These are phyloP conservation scores for Pygocentrus nattereri DNA, from an alignment of 2,797 vertebrate species.

Conservation along the genomic window DNA sequence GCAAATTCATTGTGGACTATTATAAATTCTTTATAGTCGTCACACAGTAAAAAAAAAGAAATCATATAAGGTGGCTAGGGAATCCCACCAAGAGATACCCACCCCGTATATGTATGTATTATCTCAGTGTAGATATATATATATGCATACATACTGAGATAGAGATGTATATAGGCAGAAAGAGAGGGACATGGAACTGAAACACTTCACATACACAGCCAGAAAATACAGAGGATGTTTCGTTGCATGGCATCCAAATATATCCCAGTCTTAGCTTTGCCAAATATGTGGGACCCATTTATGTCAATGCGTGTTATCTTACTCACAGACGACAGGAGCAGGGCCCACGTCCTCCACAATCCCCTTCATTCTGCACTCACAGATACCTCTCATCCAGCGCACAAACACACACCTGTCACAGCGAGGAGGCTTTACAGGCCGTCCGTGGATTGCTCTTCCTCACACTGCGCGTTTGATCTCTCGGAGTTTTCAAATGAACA, in stretches of 20 bases:
- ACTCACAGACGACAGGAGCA: constrained; percentile 70
- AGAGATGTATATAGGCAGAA: background rate
- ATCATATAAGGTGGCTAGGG: no score
- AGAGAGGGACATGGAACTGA: background rate
- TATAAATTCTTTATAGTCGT: no score
- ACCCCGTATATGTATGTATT: no score
- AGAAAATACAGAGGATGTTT: constrained; percentile 63
- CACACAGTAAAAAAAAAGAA: no score
- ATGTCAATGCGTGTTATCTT: constrained; percentile 80
- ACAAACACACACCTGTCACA: constrained; percentile 43
- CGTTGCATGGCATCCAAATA: constrained; percentile 76
- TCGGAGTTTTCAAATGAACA: constrained; percentile 41
- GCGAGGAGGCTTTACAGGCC: constrained; percentile 42
- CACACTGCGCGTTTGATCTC: constrained; percentile 40
- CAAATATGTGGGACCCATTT: constrained; percentile 82
- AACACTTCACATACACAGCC: constrained; percentile 22
- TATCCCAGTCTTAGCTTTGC: constrained; percentile 73
- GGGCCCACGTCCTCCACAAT: constrained; percentile 62
- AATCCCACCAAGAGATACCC: no score
- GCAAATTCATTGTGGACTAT: no score
- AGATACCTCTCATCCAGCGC: constrained; percentile 9
- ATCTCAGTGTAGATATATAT: no score
- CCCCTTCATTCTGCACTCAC: constrained; percentile 43
- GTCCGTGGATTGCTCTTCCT: constrained; percentile 21
- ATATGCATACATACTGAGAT: no score